Base-by-base conservation (phyloP, 2,888 invertebrate species). In the Lumbricus terrestris region DNA sequence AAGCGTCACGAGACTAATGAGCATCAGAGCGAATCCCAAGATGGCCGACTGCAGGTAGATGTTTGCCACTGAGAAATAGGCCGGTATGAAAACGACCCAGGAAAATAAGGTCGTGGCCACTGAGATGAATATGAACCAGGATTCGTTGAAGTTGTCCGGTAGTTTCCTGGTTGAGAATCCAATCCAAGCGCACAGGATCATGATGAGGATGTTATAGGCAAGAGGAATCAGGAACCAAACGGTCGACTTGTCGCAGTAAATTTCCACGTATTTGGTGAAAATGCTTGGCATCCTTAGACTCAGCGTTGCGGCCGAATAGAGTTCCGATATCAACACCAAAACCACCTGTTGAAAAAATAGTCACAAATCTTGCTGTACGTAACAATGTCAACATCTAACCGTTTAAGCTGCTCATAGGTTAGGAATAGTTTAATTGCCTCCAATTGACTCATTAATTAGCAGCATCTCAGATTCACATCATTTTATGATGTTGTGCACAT, bases 161-260 rank as follows among this genome's bases (percentile, higher is more conserved):
- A 91, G 89, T 42, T 90, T 90, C 15, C 91, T 54, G 35, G 91
- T 91, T 83, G 91, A 89, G 85, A 90, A 91, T 23, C 91, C 91
- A 83, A 90, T 89, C 33, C 90, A 42, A 15, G 90, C 90, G 37
- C 91, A 91, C 54, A 91, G 38, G 29, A 90, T n/a, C 29, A 91
- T 83, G n/a, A 91, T 47, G 54, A 90, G 29, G 18, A 91, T 69
- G 89, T 92, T 92, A 85, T 90, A 90, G 34, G 92, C 91, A 18
- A 93, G 91, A 6, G 93, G 93, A 4, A 92, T 89, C 34, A 93
- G 91, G 33, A 94, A 91, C 47, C 92, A 92, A 18, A 16, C 92
- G 93, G 38, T 89, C 88, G 83, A 92, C 88, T 82, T 89, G 89
- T 54, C 3, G 37, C 88, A 88, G 42, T 40, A 88, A 8, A 42